A percentile compares a stretch with the other conserved stretches of the same genome.
Evolutionary conservation across 1,140 invertebrate genomes (phyloP).

Genomic region (Tribolium castaneum): DNA sequence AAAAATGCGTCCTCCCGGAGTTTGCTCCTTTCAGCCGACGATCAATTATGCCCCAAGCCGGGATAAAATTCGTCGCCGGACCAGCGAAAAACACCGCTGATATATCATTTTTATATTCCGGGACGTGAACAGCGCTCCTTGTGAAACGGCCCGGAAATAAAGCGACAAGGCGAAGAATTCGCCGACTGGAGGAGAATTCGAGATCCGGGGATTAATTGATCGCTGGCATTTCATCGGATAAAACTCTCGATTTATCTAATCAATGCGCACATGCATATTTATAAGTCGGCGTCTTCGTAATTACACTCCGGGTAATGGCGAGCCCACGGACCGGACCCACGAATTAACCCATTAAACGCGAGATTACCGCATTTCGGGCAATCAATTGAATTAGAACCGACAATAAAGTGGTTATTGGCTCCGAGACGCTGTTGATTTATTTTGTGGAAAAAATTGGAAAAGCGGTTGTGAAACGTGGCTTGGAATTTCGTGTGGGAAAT

Average conservation of each 20-base stretch:
- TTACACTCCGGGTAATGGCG: neutral
- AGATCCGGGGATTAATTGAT: slow-evolving; percentile 4
- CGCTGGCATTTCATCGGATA: neutral
- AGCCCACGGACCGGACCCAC: neutral
- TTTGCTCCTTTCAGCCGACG: slow-evolving; percentile 3
- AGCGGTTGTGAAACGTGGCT: neutral
- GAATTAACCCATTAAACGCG: slow-evolving; percentile 12
- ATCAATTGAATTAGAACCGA: slow-evolving; percentile 16
- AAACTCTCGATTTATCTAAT: slow-evolving; percentile 30
- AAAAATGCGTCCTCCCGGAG: neutral
- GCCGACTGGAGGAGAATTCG: neutral
- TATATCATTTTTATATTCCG: slow-evolving; percentile 36
- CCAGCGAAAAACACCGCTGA: neutral
- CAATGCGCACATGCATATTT: slow-evolving; percentile 12
- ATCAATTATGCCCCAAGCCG: slow-evolving; percentile 17
- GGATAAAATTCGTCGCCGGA: slow-evolving; percentile 26
- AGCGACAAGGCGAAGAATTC: slow-evolving; percentile 7
- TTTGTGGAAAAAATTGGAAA: neutral
- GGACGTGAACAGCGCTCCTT: slow-evolving; percentile 1
- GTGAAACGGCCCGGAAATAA: slow-evolving; percentile 11
- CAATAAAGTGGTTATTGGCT: slow-evolving; percentile 16
- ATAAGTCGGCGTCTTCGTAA: slow-evolving; percentile 5
- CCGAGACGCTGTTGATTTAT: slow-evolving; percentile 19
- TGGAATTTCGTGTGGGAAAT: slow-evolving; percentile 32
- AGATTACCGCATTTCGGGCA: slow-evolving; percentile 14